Conservation (phyloP, 1,140 invertebrate genomes). For the Trichogramma pretiosum region DNA sequence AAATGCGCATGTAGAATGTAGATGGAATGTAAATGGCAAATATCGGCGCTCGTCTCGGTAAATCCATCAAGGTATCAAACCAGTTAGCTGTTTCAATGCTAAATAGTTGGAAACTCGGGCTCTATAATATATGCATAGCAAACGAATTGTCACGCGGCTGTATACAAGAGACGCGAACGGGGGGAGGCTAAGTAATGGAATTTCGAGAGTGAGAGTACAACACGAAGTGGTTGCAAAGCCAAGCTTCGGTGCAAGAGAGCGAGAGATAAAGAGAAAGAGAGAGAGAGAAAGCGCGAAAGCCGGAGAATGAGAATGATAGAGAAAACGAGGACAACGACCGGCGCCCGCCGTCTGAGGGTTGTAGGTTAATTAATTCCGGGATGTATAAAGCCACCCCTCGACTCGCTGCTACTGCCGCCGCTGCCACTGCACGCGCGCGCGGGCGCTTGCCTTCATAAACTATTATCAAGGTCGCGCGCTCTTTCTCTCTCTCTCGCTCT, state of each 20-base stretch:
- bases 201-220: conserved; percentile 41
- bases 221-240: conserved; percentile 38
- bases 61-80: no score
- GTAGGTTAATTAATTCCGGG: conserved; percentile 43
- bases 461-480: conserved; percentile 42
- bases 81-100: no score
- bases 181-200: conserved; percentile 30
- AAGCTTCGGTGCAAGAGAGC: conserved; percentile 8
- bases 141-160: background rate
- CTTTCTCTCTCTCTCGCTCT: conserved; percentile 37
- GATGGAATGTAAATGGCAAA: no score
- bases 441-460: conserved; percentile 36
- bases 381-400: conserved; percentile 35
- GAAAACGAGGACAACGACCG: conserved; percentile 18
- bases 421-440: conserved; percentile 8
- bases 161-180: background rate
- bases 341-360: no score
- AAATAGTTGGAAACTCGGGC: no score
- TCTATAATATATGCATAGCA: no score
- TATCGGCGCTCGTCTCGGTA: no score
- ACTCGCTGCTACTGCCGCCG: conserved; percentile 6
- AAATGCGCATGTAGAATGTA: no score
- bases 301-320: background rate
- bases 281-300: background rate
- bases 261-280: conserved; percentile 17